Evolutionary conservation across 1,140 invertebrate species (phyloP), one percentile per base, ranked within the genome.

Genomic region (Papilio helenus): DNA sequence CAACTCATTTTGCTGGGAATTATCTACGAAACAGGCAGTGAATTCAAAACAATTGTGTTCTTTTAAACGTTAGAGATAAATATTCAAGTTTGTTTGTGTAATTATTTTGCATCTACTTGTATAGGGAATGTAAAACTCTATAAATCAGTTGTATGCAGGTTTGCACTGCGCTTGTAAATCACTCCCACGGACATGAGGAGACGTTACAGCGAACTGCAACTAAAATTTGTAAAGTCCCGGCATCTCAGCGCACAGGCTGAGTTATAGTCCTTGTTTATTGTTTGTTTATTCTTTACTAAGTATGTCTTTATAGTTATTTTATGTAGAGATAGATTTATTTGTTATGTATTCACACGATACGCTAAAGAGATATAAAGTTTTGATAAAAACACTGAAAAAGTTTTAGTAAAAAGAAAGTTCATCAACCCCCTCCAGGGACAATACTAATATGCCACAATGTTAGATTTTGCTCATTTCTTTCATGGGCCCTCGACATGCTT

Each of bases 171-270:
- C 61, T 29, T 68, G 26, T 68, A 68, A 68, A 29, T 68, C 61
- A 68, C 61, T 68, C 26, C 14, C 14, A 16, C 61, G 61, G 61
- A 68, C 61, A 68, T 68, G 20, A 61, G 61, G 23, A 68, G 61
- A 29, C 61, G 23, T 68, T 68, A 34, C 26, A 1, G 51, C 51
- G 18, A 55, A n/a, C 51, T 55, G 18, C n/a, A 9, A 26, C 58
- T 61, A 26, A 61, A 61, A 23, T 68, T 68, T 68, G 26, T 68
- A 29, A 61, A 26, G 61, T 68, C 61, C 20, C 26, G 61, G 61
- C 61, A 26, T 68, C 10, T 68, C 26, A 68, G 61, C 23, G 26
- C 61, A 26, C 26, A 14, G 26, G 26, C 26, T 68, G 26, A 68
- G 61, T 68, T 68, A 68, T 68, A 29, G 26, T 18, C 61, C 12